Evolutionary conservation across 2,888 invertebrate species (phyloP).

Genomic region (Ashinkailepas kermadecensis): DNA sequence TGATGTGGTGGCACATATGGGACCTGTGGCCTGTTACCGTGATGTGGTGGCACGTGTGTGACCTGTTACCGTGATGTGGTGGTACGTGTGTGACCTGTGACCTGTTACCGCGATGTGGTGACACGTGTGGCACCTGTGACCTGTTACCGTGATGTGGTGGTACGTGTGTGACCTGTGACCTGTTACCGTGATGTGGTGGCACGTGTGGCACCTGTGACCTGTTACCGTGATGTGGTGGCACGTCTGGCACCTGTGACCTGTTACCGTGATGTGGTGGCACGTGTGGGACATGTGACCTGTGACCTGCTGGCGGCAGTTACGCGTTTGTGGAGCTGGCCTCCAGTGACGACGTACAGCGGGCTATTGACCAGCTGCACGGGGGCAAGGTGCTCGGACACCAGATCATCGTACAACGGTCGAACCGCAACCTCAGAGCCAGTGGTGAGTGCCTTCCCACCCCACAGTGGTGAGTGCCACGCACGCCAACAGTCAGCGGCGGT

Average conservation of each 20-base stretch:
- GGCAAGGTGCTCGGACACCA: not conserved
- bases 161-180: no score
- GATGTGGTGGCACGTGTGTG: no score
- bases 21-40: no score
- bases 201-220: not conserved
- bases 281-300: not conserved
- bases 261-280: not conserved
- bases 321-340: slow-evolving; percentile 3
- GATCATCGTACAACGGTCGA: not conserved
- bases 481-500: no score
- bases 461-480: not conserved
- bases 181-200: not conserved
- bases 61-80: no score
- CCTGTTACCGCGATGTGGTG: no score
- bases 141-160: no score
- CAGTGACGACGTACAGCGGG: not conserved
- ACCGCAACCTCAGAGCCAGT: not conserved
- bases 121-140: no score
- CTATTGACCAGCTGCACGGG: slow-evolving; percentile 7
- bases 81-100: no score
- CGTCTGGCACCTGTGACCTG: not conserved
- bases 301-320: not conserved
- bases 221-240: not conserved
- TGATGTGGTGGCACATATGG: no score
- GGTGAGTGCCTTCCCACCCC: not conserved